Evolutionary conservation across 2,113 vertebrate genomes (phyloP), one percentile per base, ranked within the genome.

Genomic region (Vulpes vulpes): DNA sequence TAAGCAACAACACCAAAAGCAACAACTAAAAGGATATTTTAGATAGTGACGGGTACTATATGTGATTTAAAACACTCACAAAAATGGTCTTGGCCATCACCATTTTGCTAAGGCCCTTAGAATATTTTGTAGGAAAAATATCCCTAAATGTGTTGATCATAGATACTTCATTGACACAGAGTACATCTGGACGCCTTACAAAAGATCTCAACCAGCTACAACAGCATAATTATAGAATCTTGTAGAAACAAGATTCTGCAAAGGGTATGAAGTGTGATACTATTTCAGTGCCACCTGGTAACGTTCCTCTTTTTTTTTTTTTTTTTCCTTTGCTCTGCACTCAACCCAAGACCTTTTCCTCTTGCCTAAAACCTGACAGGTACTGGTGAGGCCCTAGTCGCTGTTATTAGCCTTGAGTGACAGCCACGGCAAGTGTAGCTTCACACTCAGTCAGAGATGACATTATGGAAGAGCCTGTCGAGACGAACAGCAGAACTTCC

Each of bases 111-210:
- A 78, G 64, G 17, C 14, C 12, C 11, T 78, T 65, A 30, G 94
- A 84, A 78, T 59, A 92, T 53, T 83, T 81, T 94, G 19, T 73
- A 86, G 80, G 30, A 32, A 93, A 94, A 43, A 62, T 30, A 91
- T 69, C 57, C 57, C 17, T 27, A 25, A 84, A 91, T 4, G 51
- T 71, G 51, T 35, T 89, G 53, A n/a, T 80, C 43, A 9, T 23
- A 69, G 55, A 51, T 32, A 57, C 3, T 35, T 76, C 38, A 32
- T 55, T 87, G 49, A 38, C 27, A 62, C 17, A 25, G 5, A 84
- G n/a, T 19, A 38, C 49, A 79, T 49, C 57, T 43, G 9, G 79
- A 67, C n/a, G 55, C 49, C 65, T 84, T 43, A 30, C 8, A 15
- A 22, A 82, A 94, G 20, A 53, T 12, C n/a, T 79, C 80, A 84